Evolutionary conservation across 2,113 vertebrate species (phyloP), one percentile per base, ranked within the genome.

Genomic region (Microcebus jonahi): DNA sequence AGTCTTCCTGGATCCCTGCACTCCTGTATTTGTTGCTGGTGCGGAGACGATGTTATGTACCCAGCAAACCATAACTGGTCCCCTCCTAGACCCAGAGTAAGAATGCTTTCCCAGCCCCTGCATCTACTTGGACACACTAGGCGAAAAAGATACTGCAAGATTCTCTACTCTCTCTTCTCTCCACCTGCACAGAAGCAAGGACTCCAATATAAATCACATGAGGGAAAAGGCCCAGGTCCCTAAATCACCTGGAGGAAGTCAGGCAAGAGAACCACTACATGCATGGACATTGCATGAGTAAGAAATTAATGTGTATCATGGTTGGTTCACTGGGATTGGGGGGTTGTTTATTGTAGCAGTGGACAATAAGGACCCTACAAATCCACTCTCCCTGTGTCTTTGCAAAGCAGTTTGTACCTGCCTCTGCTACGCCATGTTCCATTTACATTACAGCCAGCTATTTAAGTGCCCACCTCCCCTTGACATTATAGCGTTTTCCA

Each of bases 281-380:
- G 34, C 21, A 34, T 2, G 61, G 73, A 39, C 23, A 67, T 1
- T 39, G 61, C 20, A 31, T 15, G 27, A 91, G 50, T 15, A 59
- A 85, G 61, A 80, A 79, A 73, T 29, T 17, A 67, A 71, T 0
- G 1, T 65, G 71, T 18, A 34, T 12, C 9, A 1, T 27, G 0
- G 1, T 73, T 36, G 4, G 5, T 53, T 42, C 2, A 1, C 55
- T 27, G 6, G 45, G 63, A 77, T 65, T 14, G 63, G 20, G 17
- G 91, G 71, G 67, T n/a, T 87, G 87, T 84, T 76, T 81, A 84
- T 57, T 50, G 48, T 13, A 70, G 86, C 36, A 81, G n/a, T 42
- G 39, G 53, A 57, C 50, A 90, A 48, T 65, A 83, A 89, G 39
- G n/a, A n/a, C 3, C 27, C 1, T 15, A 36, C 71, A 18, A 73